Percentiles rank a stretch among this genome's conserved stretches.
Conservation (phyloP, 1,140 invertebrate species). For the Drosophila tristis region DNA sequence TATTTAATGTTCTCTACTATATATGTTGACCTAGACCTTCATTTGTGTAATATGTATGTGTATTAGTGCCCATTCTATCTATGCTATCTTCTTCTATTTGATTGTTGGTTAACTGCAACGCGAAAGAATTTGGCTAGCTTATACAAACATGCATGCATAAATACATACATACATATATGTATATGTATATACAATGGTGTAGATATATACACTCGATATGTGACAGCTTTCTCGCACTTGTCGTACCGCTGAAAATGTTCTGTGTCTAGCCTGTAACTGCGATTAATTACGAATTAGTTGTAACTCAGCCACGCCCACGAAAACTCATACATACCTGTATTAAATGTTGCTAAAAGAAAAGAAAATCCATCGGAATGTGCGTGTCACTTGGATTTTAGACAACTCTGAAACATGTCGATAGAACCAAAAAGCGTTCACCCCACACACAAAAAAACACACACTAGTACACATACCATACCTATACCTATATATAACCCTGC, state of each 20-base stretch:
- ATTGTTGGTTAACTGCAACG: neutral
- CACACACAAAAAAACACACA: slow-evolving; percentile 30
- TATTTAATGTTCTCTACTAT: slow-evolving; percentile 56
- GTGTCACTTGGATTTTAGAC: slow-evolving; percentile 52
- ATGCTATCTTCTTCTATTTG: slow-evolving; percentile 1
- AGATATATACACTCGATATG: neutral
- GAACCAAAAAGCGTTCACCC: slow-evolving; percentile 73
- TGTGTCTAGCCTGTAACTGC: slow-evolving; percentile 33
- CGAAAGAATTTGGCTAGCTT: neutral
- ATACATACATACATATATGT: slow-evolving; percentile 2
- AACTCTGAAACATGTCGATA: slow-evolving; percentile 73
- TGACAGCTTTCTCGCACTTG: slow-evolving; percentile 22
- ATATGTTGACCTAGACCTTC: slow-evolving; percentile 46
- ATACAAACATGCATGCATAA: slow-evolving; percentile 15
- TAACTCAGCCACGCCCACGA: slow-evolving; percentile 24
- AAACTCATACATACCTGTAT: slow-evolving; percentile 37
- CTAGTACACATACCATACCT: no score
- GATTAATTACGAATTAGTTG: slow-evolving; percentile 30
- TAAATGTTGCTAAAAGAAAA: slow-evolving; percentile 55
- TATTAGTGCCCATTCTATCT: no score
- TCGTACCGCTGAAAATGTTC: slow-evolving; percentile 43
- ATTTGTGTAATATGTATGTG: slow-evolving; percentile 36
- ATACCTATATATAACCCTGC: no score
- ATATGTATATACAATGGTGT: slow-evolving; percentile 28
- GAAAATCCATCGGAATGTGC: slow-evolving; percentile 23